phyloP scores from a whole-genome alignment of 2,888 invertebrate species.

The Macaria liturata region DNA sequence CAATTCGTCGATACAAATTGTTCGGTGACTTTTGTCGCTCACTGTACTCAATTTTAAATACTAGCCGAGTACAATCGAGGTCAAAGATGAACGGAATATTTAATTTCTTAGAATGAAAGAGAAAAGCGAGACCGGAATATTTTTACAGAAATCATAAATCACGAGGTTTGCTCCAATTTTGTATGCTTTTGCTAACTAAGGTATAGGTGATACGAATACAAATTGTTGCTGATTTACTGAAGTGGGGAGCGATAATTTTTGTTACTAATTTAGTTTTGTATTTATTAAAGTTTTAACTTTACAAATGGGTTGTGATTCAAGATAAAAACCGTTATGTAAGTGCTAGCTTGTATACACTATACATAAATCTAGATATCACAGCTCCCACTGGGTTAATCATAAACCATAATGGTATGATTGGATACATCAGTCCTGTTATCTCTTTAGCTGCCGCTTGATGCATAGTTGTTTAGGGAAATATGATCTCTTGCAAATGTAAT shows the following conservation, averaged over 20 bases:
- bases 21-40: constrained; percentile 11
- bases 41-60: constrained; percentile 22
- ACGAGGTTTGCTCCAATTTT: constrained; percentile 5
- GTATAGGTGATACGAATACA: constrained; percentile 11
- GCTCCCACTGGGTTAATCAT: no score
- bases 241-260: constrained; percentile 3
- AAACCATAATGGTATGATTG: no score
- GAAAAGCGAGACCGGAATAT: constrained; percentile 19
- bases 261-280: not conserved
- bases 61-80: constrained; percentile 25
- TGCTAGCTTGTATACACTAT: not conserved
- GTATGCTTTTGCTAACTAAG: constrained; percentile 13
- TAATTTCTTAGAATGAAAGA: constrained; percentile 15
- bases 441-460: no score
- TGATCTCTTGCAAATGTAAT: no score
- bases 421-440: no score
- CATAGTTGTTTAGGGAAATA: no score
- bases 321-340: not conserved
- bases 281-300: not conserved
- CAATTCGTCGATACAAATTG: constrained; percentile 2
- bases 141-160: constrained; percentile 17
- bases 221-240: constrained; percentile 13
- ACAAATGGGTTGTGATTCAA: not conserved
- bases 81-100: constrained; percentile 27
- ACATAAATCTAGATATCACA: no score